Evolutionary conservation across 2,888 invertebrate genomes (phyloP), one percentile per base, ranked within the genome.

Genomic region (Synanthedon formicaeformis): DNA sequence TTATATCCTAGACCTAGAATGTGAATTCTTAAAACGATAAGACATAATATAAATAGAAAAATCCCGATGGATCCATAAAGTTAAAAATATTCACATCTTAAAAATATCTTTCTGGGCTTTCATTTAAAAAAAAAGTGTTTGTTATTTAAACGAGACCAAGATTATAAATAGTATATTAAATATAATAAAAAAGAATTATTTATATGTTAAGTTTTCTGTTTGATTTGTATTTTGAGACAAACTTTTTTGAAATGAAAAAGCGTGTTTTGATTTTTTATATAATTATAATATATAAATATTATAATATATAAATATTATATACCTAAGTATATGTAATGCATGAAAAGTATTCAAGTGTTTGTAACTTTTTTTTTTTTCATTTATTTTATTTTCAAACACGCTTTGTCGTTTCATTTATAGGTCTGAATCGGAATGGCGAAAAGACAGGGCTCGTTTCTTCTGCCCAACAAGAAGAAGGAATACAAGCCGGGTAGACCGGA

Each of bases 321-420:
- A 51, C 23, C 48, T 54, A n/a, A n/a, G n/a, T n/a, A 53, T 55
- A 52, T 49, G 52, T 53, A 55, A 54, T 34, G 40, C 40, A 54
- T 54, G 50, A 50, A 45, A 48, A 51, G 6, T 34, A 34, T 34
- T 34, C 34, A 8, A 34, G 34, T 34, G 10, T 34, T 34, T 34
- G 8, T 34, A 34, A 16, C 16, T 16, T 8, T 34, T 34, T 34
- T 58, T 55, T 62, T 64, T 61, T 58, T 53, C 3, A 48, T 50
- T 51, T 51, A 34, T 58, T 68, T 63, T 62, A 57, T 67, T 66
- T 73, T 73, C 73, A 80, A 85, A 81, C 84, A 86, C 86, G 85
- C 85, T 81, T 79, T 79, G 72, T 81, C 81, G 73, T 87, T 82
- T 86, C 77, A 66, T 84, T 23, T 86, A 69, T 81, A 87, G 87